Evolutionary conservation across 2,888 invertebrate species (phyloP).

Genomic region (Cosmia trapezina): DNA sequence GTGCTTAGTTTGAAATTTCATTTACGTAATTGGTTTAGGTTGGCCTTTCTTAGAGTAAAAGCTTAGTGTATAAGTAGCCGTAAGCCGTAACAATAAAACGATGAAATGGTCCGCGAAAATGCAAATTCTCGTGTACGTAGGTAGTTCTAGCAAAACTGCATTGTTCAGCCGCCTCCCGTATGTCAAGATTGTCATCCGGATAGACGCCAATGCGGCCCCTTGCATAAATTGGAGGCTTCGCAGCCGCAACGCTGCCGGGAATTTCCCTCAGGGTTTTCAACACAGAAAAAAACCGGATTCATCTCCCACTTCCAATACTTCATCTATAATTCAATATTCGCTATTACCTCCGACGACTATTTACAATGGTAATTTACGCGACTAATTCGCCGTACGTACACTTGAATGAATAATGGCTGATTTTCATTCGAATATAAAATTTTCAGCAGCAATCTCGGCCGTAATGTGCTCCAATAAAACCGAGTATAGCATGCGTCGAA

Average conservation of each 20-base stretch:
- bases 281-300: conserved; percentile 79
- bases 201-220: conserved; percentile 81
- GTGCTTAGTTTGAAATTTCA: conserved; percentile 43
- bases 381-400: conserved; percentile 76
- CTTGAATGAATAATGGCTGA: conserved; percentile 71
- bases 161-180: conserved; percentile 78
- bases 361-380: conserved; percentile 80
- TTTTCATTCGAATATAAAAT: conserved; percentile 69
- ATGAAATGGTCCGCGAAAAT: conserved; percentile 53
- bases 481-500: conserved; percentile 57
- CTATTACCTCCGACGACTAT: conserved; percentile 78
- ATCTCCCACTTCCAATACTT: conserved; percentile 80
- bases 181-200: conserved; percentile 84
- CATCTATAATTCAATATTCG: conserved; percentile 85
- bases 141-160: conserved; percentile 72
- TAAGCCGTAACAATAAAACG: conserved; percentile 18
- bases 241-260: conserved; percentile 80
- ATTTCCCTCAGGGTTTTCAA: conserved; percentile 87
- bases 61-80: conserved; percentile 4
- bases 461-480: conserved; percentile 56
- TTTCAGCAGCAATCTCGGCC: conserved; percentile 64
- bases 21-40: conserved; percentile 33
- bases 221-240: conserved; percentile 88
- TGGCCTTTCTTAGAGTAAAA: conserved; percentile 18
- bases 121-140: conserved; percentile 52